phyloP scores from a whole-genome alignment of 2,797 vertebrate species.

The Chloroceryle inda region DNA sequence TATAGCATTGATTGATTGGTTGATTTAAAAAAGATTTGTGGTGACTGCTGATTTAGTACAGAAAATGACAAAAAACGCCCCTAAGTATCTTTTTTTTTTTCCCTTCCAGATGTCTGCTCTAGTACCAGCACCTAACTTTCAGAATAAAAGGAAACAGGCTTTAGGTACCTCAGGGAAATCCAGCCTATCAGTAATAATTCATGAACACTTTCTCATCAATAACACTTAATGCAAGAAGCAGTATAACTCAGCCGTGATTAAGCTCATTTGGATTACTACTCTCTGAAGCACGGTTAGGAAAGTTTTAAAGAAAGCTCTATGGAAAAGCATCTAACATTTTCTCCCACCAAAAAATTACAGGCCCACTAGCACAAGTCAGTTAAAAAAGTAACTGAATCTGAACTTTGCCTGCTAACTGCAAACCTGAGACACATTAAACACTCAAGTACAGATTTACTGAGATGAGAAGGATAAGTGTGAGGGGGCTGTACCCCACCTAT shows the following conservation, averaged over 20 bases:
- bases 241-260: conserved; percentile 41
- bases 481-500: not conserved
- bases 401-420: not conserved
- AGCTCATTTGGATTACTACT: conserved; percentile 30
- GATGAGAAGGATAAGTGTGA: not conserved
- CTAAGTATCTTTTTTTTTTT: not conserved
- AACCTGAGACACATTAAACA: not conserved
- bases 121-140: not conserved
- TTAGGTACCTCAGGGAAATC: conserved; percentile 6
- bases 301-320: conserved; percentile 6
- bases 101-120: not conserved
- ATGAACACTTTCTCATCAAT: conserved; percentile 47
- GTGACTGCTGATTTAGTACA: not conserved
- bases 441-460: not conserved
- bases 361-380: not conserved
- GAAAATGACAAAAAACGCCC: not conserved
- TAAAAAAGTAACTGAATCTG: not conserved
- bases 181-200: conserved; percentile 41
- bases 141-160: conserved; percentile 1
- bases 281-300: not conserved
- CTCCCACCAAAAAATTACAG: not conserved
- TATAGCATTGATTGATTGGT: not conserved
- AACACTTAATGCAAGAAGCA: conserved; percentile 53
- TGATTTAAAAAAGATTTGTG: not conserved
- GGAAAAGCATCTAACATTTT: not conserved